Conservation (phyloP, 2,797 vertebrate species). For the Mus caroli region DNA sequence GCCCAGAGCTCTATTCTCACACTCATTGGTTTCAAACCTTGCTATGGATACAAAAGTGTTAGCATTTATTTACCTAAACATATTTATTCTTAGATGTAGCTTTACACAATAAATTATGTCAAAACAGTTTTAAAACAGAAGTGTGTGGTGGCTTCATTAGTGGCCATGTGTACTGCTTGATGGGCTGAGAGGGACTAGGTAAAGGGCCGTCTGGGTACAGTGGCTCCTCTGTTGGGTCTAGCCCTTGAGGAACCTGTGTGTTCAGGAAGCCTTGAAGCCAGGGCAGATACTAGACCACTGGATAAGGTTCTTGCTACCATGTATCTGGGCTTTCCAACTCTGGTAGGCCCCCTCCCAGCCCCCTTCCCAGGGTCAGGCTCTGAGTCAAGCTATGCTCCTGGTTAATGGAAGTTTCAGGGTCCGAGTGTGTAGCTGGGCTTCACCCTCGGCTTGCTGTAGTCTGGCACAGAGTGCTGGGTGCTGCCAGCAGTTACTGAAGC, state of each 20-base stretch:
- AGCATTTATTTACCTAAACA: neutral
- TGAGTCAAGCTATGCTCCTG: neutral
- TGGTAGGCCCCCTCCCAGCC: neutral
- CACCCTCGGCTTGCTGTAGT: neutral
- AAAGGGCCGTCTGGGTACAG: neutral
- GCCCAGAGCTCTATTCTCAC: neutral
- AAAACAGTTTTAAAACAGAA: neutral
- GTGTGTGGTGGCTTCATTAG: neutral
- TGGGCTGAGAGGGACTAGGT: neutral
- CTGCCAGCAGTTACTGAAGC: neutral
- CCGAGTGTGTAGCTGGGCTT: neutral
- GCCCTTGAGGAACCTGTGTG: neutral
- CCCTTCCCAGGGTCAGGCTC: neutral
- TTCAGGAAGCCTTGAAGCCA: neutral
- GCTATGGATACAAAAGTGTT: neutral
- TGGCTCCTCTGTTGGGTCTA: neutral
- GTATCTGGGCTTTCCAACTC: neutral
- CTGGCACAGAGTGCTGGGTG: accelerated
- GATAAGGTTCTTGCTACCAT: neutral
- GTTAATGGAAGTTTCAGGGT: neutral
- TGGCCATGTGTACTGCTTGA: neutral
- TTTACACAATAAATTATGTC: neutral
- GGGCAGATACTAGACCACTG: neutral
- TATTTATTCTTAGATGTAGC: neutral
- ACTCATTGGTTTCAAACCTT: neutral